phyloP scores from a whole-genome alignment of 2,797 vertebrate genomes.

The Gallinago stenura region DNA sequence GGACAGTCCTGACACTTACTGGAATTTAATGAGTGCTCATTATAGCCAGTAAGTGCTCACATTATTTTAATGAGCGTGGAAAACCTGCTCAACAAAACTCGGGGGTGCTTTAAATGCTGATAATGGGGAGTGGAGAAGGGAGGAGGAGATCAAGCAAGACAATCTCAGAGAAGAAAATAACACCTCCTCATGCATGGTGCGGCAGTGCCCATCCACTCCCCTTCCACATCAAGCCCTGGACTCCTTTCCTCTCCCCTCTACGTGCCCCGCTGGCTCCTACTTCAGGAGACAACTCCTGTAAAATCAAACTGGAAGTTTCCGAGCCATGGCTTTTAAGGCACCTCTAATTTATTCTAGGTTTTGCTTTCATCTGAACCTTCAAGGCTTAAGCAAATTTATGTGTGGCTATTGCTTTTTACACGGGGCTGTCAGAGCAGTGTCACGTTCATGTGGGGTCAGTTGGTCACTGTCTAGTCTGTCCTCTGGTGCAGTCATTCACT shows the following conservation, averaged over 20 bases:
- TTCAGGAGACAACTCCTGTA: not conserved
- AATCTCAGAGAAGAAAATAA: not conserved
- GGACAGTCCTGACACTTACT: slow-evolving; percentile 26
- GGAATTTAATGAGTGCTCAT: slow-evolving; percentile 60
- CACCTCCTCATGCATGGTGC: not conserved
- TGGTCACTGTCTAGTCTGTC: not conserved
- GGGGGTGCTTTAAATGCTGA: slow-evolving; percentile 19
- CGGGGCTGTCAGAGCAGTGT: not conserved
- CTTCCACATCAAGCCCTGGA: not conserved
- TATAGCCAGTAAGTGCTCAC: slow-evolving; percentile 43
- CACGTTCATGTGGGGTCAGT: fast-evolving
- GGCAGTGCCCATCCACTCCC: not conserved
- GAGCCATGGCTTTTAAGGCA: not conserved
- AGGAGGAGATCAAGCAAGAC: not conserved
- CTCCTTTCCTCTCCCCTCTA: not conserved
- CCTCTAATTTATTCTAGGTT: not conserved
- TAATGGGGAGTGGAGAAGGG: not conserved
- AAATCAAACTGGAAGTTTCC: not conserved
- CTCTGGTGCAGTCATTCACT: not conserved
- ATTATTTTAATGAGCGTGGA: slow-evolving; percentile 54
- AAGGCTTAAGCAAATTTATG: not conserved
- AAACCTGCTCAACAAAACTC: slow-evolving; percentile 28
- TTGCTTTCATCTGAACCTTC: not conserved
- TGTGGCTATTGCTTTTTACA: not conserved
- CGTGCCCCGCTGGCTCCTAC: fast-evolving